Evolutionary conservation across 2,888 invertebrate genomes (phyloP).

Genomic region (Cryptophagus acutangulus): DNA sequence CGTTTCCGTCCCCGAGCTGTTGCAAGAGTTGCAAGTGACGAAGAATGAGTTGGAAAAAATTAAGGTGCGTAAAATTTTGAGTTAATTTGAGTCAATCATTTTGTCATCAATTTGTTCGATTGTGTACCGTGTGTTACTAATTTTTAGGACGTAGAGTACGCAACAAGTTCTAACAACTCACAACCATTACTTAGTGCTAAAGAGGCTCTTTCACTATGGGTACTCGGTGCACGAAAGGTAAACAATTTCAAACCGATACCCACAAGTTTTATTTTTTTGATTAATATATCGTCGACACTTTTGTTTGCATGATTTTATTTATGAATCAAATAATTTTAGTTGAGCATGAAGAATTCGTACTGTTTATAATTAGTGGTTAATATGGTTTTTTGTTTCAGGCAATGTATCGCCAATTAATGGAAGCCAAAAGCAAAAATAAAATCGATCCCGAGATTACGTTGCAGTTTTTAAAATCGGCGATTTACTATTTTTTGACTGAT

Average conservation of each 20-base stretch:
- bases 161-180: conserved; percentile 60
- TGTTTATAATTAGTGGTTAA: background rate
- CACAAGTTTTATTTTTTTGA: conserved; percentile 6
- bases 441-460: conserved; percentile 88
- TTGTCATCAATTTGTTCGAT: too few relatives aligned
- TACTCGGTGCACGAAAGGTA: conserved; percentile 91
- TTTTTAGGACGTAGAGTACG: conserved; percentile 68
- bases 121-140: conserved; percentile 9
- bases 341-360: conserved; percentile 1
- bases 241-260: conserved; percentile 15
- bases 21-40: conserved; percentile 78
- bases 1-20: conserved; percentile 74
- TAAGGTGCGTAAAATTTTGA: conserved; percentile 55
- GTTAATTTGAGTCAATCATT: conserved; percentile 34
- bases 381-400: conserved; percentile 55
- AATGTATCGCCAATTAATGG: conserved; percentile 78
- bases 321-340: background rate
- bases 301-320: conserved; percentile 4
- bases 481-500: conserved; percentile 88
- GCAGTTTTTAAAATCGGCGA: conserved; percentile 87
- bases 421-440: conserved; percentile 67
- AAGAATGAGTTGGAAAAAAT: conserved; percentile 83
- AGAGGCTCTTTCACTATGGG: conserved; percentile 92
- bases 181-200: conserved; percentile 86
- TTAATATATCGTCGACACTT: too few relatives aligned